Evolutionary conservation across 2,888 invertebrate genomes (phyloP).

Genomic region (Pammene fasciana): DNA sequence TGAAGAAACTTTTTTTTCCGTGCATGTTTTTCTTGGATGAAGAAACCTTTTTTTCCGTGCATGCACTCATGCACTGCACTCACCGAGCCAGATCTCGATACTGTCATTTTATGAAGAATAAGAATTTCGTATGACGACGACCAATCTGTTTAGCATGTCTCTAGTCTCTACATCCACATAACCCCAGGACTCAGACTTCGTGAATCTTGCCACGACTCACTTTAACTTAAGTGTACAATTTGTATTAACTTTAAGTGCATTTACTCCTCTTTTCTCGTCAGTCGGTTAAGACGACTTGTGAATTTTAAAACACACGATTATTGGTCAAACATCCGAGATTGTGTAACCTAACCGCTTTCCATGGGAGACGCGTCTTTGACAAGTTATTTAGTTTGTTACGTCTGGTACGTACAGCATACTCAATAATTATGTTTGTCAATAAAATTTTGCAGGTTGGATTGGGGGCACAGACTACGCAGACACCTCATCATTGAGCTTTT

Average conservation of each 20-base stretch:
- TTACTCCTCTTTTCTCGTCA: conserved; percentile 3
- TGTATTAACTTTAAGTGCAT: not conserved
- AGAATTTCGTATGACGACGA: too few species aligned
- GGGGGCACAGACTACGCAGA: too few species aligned
- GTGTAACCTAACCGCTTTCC: conserved; percentile 31
- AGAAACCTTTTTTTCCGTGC: too few species aligned
- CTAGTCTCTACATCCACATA: not conserved
- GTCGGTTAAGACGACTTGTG: conserved; percentile 13
- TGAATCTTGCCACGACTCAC: conserved; percentile 2
- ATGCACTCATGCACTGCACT: too few species aligned
- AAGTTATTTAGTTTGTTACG: conserved; percentile 21
- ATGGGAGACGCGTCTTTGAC: conserved; percentile 19
- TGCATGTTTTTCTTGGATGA: too few species aligned
- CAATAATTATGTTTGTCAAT: too few species aligned
- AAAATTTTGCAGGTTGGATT: too few species aligned
- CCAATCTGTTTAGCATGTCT: not conserved
- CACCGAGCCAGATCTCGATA: too few species aligned
- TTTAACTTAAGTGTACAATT: not conserved
- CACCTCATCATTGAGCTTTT: too few species aligned
- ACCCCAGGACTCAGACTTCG: conserved; percentile 14
- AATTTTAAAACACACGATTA: conserved; percentile 38
- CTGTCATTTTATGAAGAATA: too few species aligned
- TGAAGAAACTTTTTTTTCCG: too few species aligned
- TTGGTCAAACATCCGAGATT: conserved; percentile 30
- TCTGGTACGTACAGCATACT: not conserved